Evolutionary conservation across 2,888 invertebrate species (phyloP), one percentile per base, ranked within the genome.

Genomic region (Cremastinae sp.): DNA sequence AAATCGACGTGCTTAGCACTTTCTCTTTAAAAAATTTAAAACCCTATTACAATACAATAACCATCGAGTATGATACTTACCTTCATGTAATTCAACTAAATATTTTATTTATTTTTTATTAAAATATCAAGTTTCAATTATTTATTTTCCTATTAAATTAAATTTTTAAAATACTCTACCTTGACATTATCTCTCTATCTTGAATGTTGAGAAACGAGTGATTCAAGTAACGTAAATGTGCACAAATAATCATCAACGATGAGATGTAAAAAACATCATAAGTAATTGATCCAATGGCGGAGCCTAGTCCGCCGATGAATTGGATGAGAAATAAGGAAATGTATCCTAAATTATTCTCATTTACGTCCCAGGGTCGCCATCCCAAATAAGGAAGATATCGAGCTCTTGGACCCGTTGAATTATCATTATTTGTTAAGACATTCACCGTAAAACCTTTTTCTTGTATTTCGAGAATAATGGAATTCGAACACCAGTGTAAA

Each of bases 401-500:
- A 9, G 41, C 45, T 55, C 76, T 76, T 20, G n/a, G 35, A 10
- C 0, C 18, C 12, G 73, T 76, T 5, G 8, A 55, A 35, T 76
- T 76, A 0, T 35, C 10, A 16, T 58, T 18, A 10, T 39, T 28
- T 14, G 12, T 68, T 7, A 22, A 53, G 10, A 18, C 47, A 16
- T 58, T n/a, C 37, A 7, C 22, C 10, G 65, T 22, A 9, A 70
- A 58, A 35, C 53, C 28, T 10, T 66, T 64, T 41, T 80, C 51
- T n/a, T 14, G 74, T 3, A 71, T 43, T 45, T 80, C 78, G 22
- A 78, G 70, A 18, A 82, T 37, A 4, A 83, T 41, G 12, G 85
- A 82, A 79, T 83, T 81, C 16, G 71, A 43, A 55, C 83, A 81
- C 82, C 84, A 85, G 61, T 84, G 83, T 3, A 77, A 7, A 20